Evolutionary conservation across 64 coral and sea anemone species (phyloP).

Genomic region (Orbicella faveolata): DNA sequence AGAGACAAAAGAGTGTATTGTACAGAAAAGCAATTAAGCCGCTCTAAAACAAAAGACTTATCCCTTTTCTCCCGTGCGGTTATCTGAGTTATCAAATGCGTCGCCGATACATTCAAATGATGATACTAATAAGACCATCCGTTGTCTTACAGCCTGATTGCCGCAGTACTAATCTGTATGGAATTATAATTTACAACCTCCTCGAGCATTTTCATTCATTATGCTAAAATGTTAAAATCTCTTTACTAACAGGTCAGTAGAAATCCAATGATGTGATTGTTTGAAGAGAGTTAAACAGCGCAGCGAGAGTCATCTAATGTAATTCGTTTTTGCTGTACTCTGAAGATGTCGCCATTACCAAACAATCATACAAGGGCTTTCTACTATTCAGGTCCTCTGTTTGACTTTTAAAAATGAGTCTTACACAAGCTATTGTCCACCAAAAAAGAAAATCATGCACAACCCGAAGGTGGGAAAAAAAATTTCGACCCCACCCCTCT

Average conservation of each 20-base stretch:
- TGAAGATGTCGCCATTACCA: too few species aligned
- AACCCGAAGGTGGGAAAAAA: too few species aligned
- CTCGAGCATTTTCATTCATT: not conserved
- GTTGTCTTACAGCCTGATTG: not conserved
- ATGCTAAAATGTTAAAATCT: not conserved
- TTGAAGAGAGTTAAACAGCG: not conserved
- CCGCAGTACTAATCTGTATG: not conserved
- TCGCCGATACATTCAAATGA: slow-evolving; percentile 1
- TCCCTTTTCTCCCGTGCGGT: not conserved
- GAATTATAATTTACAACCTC: not conserved
- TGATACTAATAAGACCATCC: not conserved
- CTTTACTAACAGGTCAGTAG: not conserved
- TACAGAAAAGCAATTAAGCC: not conserved
- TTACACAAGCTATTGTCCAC: too few species aligned
- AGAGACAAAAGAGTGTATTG: slow-evolving; percentile 5
- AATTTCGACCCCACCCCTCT: too few species aligned
- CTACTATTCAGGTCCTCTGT: too few species aligned
- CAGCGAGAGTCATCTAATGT: not conserved
- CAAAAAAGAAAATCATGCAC: too few species aligned
- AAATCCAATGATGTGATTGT: not conserved
- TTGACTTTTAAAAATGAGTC: too few species aligned
- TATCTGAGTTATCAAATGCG: not conserved
- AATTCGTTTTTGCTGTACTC: too few species aligned
- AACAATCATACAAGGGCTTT: too few species aligned
- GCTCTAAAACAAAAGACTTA: slow-evolving; percentile 3